These are phyloP conservation scores for Dasypogon diadema DNA, from an alignment of 2,888 invertebrate species.

Conservation along the genomic window DNA sequence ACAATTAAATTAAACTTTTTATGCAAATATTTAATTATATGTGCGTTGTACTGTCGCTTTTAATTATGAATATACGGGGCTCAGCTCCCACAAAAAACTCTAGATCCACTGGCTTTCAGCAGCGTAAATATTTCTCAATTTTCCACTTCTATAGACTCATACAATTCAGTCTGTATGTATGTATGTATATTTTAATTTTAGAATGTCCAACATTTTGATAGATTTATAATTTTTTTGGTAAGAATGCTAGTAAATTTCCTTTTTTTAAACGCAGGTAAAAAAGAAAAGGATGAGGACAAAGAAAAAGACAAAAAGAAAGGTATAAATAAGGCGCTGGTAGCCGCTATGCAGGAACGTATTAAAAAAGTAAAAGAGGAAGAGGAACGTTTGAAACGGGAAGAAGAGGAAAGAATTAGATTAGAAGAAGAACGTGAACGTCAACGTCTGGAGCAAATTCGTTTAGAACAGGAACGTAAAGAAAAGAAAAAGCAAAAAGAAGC, in stretches of 20 bases:
- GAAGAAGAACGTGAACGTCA: conserved; percentile 82
- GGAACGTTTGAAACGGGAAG: conserved; percentile 77
- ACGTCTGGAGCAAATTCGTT: conserved; percentile 79
- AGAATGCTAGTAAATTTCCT: background rate
- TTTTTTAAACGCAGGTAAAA: conserved; percentile 62
- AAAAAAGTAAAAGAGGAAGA: conserved; percentile 91
- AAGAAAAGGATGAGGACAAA: conserved; percentile 70
- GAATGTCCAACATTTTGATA: too few species aligned
- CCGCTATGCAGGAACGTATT: conserved; percentile 93
- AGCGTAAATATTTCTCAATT: too few species aligned
- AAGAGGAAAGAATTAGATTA: conserved; percentile 82
- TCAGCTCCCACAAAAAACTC: too few species aligned
- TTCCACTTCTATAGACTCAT: too few species aligned
- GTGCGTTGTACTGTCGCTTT: too few species aligned
- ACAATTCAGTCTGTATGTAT: too few species aligned
- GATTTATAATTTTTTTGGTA: background rate
- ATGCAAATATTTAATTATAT: too few species aligned
- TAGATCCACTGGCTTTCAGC: too few species aligned
- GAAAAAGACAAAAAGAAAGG: conserved; percentile 75
- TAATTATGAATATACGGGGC: too few species aligned
- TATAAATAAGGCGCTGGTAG: conserved; percentile 86
- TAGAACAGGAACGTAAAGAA: conserved; percentile 90
- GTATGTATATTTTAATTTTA: too few species aligned
- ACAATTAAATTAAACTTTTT: too few species aligned
- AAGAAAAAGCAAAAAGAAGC: conserved; percentile 92